Evolutionary conservation across 1,140 invertebrate species (phyloP).

Genomic region (Heliconius melpomene): DNA sequence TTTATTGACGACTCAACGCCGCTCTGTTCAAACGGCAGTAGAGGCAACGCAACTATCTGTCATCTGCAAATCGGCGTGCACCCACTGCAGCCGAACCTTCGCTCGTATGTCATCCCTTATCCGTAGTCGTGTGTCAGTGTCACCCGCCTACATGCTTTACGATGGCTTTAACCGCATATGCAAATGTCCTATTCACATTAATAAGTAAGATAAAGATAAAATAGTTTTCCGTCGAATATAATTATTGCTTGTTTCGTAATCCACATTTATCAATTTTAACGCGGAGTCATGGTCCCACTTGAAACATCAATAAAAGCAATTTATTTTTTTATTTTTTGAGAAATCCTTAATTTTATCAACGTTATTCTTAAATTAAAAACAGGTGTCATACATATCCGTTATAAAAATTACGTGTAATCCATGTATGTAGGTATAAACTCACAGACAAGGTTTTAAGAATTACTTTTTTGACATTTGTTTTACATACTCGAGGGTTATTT

Average conservation of each 20-base stretch:
- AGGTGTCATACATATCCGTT: too few relatives aligned
- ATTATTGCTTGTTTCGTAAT: not conserved
- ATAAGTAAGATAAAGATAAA: conserved; percentile 16
- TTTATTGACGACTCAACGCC: conserved; percentile 40
- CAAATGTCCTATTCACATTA: conserved; percentile 50
- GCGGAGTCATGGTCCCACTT: too few relatives aligned
- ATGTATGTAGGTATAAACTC: too few relatives aligned
- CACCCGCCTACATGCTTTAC: conserved; percentile 48
- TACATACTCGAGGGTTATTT: too few relatives aligned
- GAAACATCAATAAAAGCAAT: too few relatives aligned
- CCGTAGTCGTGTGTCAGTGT: conserved; percentile 65
- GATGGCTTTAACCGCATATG: conserved; percentile 50
- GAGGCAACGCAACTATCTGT: conserved; percentile 54
- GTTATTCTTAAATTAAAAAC: too few relatives aligned
- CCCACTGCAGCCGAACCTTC: conserved; percentile 54
- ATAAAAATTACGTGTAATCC: too few relatives aligned
- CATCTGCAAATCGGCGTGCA: conserved; percentile 62
- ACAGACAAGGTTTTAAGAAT: too few relatives aligned
- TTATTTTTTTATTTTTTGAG: too few relatives aligned
- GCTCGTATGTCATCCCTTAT: conserved; percentile 70
- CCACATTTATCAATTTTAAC: not conserved
- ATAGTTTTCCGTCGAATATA: not conserved
- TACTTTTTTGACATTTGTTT: too few relatives aligned
- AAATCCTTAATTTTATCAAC: too few relatives aligned
- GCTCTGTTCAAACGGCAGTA: conserved; percentile 37